These are phyloP conservation scores for Notechis scutatus DNA, from an alignment of 2,113 vertebrate species.

Conservation along the genomic window DNA sequence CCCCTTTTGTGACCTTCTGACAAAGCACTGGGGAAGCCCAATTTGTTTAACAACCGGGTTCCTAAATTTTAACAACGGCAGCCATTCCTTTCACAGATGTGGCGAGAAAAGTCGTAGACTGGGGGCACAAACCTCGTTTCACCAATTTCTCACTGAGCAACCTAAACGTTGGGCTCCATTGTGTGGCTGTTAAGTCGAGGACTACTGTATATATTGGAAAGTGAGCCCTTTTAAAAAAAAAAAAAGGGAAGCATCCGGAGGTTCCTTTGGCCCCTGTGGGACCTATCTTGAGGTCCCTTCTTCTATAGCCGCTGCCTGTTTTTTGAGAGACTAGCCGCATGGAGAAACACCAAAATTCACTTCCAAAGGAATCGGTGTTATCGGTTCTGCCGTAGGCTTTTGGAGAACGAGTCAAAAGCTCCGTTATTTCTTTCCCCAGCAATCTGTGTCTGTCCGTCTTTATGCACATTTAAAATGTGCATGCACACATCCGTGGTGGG, in stretches of 20 bases:
- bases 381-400: too few relatives aligned
- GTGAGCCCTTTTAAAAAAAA: not conserved
- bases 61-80: too few relatives aligned
- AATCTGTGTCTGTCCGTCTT: not conserved
- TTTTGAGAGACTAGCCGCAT: not conserved
- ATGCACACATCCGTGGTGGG: not conserved
- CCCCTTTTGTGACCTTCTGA: too few relatives aligned
- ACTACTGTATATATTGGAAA: not conserved
- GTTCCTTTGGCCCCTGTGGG: not conserved
- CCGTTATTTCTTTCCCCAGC: not conserved
- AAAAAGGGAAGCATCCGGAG: not conserved
- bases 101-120: too few relatives aligned
- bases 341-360: not conserved
- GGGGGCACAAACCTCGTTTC: too few relatives aligned
- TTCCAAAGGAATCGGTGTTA: not conserved
- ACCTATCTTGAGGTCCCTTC: not conserved
- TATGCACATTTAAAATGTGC: too few relatives aligned
- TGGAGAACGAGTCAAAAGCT: not conserved
- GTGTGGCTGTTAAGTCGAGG: too few relatives aligned
- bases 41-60: too few relatives aligned
- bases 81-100: too few relatives aligned
- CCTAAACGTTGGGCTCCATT: too few relatives aligned
- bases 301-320: not conserved
- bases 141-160: too few relatives aligned
- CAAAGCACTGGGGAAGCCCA: too few relatives aligned